These are phyloP conservation scores for Siphonodentalium dalli DNA, from an alignment of 2,888 invertebrate species.

Conservation along the genomic window DNA sequence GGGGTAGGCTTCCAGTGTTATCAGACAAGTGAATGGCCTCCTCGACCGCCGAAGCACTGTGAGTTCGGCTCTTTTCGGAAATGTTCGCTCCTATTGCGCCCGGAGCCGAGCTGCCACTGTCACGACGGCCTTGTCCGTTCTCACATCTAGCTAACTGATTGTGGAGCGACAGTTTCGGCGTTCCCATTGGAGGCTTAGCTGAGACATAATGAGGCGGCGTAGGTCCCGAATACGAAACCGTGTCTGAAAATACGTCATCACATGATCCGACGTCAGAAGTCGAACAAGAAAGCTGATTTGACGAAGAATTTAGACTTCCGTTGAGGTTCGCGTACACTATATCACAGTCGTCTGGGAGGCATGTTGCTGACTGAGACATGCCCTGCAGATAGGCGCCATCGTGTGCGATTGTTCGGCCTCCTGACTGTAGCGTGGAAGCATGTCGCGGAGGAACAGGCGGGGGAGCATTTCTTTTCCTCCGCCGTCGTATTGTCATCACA, in stretches of 20 bases:
- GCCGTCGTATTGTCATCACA: constrained; percentile 44
- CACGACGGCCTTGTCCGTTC: too few relatives aligned
- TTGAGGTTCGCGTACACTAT: too few relatives aligned
- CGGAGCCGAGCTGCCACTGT: constrained; percentile 10
- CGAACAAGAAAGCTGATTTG: too few relatives aligned
- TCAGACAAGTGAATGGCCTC: constrained; percentile 30
- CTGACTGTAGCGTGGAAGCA: constrained; percentile 18
- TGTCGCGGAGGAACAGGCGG: constrained; percentile 38
- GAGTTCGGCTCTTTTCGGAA: constrained; percentile 34
- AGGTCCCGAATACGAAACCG: constrained; percentile 16
- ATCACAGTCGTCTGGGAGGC: constrained; percentile 12
- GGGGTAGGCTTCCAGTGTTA: too few relatives aligned
- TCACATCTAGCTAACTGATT: too few relatives aligned
- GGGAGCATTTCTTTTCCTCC: constrained; percentile 41
- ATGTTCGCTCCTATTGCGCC: constrained; percentile 4
- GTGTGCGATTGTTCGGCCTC: constrained; percentile 1
- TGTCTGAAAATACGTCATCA: constrained; percentile 41
- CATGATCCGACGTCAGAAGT: too few relatives aligned
- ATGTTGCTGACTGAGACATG: constrained; percentile 23
- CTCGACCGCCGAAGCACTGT: constrained; percentile 47
- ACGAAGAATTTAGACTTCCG: too few relatives aligned
- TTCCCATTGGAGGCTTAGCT: too few relatives aligned
- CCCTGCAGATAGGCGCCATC: constrained; percentile 11
- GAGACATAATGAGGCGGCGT: too few relatives aligned
- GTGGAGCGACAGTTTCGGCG: too few relatives aligned